Evolutionary conservation across 2,888 invertebrate species (phyloP), one percentile per base, ranked within the genome.

Genomic region (Rhodophaea formosa): DNA sequence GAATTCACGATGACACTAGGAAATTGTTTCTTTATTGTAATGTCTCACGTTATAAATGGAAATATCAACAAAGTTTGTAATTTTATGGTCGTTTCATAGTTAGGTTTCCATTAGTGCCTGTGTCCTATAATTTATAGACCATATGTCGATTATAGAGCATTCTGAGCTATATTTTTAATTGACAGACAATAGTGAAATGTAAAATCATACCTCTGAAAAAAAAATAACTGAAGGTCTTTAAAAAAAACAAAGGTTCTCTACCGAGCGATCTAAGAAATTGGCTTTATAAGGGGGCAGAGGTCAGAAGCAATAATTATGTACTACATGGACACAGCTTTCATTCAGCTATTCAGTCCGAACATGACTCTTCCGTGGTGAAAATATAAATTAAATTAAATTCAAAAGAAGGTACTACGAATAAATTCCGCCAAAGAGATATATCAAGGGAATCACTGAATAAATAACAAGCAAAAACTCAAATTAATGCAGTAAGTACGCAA

Each of bases 401-500:
- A n/a, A 14, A 23, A 42, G 52, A 12, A 39, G 39, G 39, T n/a
- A 12, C 39, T 39, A 53, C 42, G n/a, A 42, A 53, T 53, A 17
- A 35, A 42, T 53, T 17, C 44, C 44, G 29, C 53, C 39, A 16
- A n/a, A 51, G 32, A 39, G 42, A 42, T 53, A 42, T 53, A 42
- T 53, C 35, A 53, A 39, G 23, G n/a, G 42, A 53, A 53, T 42
- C 17, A 53, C 53, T 53, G 43, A 53, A 53, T 53, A 42, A 53
- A 53, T 53, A 54, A 45, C 32, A 46, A 53, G 43, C n/a, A 43
- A 43, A 53, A 69, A 57, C 42, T 35, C 59, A 55, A 59, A 56
- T 63, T 61, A 62, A 63, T 61, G 56, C 64, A 64, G 60, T 62
- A 61, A 59, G 66, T 70, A 68, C 63, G 65, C 57, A 62, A 77